Evolutionary conservation across 2,113 vertebrate species (phyloP), one percentile per base, ranked within the genome.

Genomic region (Siphamia tubifer): DNA sequence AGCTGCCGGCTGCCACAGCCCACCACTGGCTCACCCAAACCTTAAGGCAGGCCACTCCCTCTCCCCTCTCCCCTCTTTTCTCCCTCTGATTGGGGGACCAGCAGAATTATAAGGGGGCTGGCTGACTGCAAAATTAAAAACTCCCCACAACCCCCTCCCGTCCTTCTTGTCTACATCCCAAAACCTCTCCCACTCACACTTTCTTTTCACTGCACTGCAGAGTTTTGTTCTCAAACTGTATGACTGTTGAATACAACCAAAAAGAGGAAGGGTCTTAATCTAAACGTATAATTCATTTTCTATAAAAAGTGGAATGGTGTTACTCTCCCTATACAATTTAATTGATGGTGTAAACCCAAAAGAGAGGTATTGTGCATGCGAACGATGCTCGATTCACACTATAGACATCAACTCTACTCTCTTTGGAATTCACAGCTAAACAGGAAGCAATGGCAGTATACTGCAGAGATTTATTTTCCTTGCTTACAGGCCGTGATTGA

Each of bases 401-500:
- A 79, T 65, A 81, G 82, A 90, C 89, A 87, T 45, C 85, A 79
- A 1, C 80, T 65, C 20, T 27, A 74, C 85, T 91, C 83, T 87
- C 82, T 79, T 83, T 70, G 80, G 88, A 92, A 87, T 91, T 87
- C 71, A 79, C 76, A 88, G 77, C 85, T 92, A 85, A 91, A 92
- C 90, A 93, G 91, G 92, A 94, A 93, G 90, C 87, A 88, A 92
- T 66, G 77, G 87, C 90, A 78, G 79, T 86, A 85, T 87, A 91
- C 88, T 88, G 86, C 57, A 83, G 81, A 92, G 91, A 90, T 93
- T 87, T 86, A 84, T 88, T 92, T 91, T 89, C 92, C 92, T 93
- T 89, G 89, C 91, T 92, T 89, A 85, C 90, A 91, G 90, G 90
- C 94, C 83, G 82, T 79, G 80, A 87, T 80, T 40, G 90, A 92